Evolutionary conservation across 2,797 vertebrate species (phyloP), one percentile per base, ranked within the genome.

Genomic region (Tinamus major): DNA sequence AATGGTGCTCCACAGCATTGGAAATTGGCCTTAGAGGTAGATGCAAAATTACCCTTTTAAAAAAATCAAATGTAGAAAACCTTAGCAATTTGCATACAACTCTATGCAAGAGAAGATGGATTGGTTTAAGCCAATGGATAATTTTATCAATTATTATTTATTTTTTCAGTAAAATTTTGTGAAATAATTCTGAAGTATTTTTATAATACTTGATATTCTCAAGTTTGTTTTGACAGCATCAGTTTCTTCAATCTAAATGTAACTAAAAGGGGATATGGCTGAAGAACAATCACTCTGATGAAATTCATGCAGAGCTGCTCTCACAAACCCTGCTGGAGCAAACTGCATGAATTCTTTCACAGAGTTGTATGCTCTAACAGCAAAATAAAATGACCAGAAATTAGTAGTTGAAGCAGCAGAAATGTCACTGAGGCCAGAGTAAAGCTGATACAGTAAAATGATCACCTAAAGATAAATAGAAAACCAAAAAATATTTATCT

Each of bases 401-500:
- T 53, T 26, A 91, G 24, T 10, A 87, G 58, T 55, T 18, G 31
- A 9, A 31, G 29, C 17, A 31, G 29, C 29, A 55, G 17, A 55
- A 55, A 31, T 21, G 21, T 76, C 58, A 58, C 55, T 91, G 79
- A 96, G 51, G 95, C 70, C n/a, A 94, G 51, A 89, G 16, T 79
- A 88, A 85, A 95, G 41, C 18, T 93, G 69, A 90, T 94, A 69
- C 44, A 37, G 58, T 78, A 85, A 88, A 90, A 92, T 92, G 65
- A 78, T 93, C n/a, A 56, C 72, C 81, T 92, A 69, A 96, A 95
- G 82, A 96, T 91, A 96, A 95, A 92, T 91, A 92, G 58, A 29
- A 84, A 75, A 75, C 85, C 9, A 51, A 83, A 94, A 69, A 59
- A 87, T 93, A 42, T 93, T 95, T 97, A 87, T 95, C 59, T 91